Percentiles rank a stretch among this genome's conserved stretches.
Conservation (phyloP, 2,888 invertebrate genomes). For the Heliconius hortense region DNA sequence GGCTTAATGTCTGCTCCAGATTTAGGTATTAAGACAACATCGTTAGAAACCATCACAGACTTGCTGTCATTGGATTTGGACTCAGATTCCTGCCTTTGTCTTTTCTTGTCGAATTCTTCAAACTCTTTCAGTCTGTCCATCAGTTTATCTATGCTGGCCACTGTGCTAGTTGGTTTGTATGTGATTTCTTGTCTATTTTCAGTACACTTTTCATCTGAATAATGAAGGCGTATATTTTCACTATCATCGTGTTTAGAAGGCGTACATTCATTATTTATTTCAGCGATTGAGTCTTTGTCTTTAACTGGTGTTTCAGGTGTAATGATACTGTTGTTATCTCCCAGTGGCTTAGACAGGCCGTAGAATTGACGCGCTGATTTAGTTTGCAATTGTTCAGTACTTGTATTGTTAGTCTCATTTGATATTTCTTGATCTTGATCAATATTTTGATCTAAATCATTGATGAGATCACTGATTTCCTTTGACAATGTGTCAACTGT, state of each 20-base stretch:
- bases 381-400: constrained; percentile 58
- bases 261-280: constrained; percentile 62
- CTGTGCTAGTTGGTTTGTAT: constrained; percentile 63
- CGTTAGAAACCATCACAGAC: constrained; percentile 74
- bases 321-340: constrained; percentile 64
- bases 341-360: constrained; percentile 65
- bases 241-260: constrained; percentile 73
- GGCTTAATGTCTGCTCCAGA: constrained; percentile 75
- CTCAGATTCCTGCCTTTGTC: constrained; percentile 72
- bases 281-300: constrained; percentile 58
- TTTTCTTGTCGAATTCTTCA: constrained; percentile 76
- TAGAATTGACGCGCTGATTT: constrained; percentile 69
- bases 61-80: constrained; percentile 65
- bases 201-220: constrained; percentile 65
- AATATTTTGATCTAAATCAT: constrained; percentile 71
- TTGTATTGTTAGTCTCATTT: constrained; percentile 46
- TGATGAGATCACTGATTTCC: constrained; percentile 76
- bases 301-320: constrained; percentile 69
- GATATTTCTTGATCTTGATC: constrained; percentile 63
- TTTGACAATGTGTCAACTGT: constrained; percentile 73
- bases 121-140: constrained; percentile 79
- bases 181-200: constrained; percentile 66
- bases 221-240: constrained; percentile 74
- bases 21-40: constrained; percentile 74
- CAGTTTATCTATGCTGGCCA: constrained; percentile 76